phyloP scores from a whole-genome alignment of 2,888 invertebrate genomes.

The Dolichomitus sp. region DNA sequence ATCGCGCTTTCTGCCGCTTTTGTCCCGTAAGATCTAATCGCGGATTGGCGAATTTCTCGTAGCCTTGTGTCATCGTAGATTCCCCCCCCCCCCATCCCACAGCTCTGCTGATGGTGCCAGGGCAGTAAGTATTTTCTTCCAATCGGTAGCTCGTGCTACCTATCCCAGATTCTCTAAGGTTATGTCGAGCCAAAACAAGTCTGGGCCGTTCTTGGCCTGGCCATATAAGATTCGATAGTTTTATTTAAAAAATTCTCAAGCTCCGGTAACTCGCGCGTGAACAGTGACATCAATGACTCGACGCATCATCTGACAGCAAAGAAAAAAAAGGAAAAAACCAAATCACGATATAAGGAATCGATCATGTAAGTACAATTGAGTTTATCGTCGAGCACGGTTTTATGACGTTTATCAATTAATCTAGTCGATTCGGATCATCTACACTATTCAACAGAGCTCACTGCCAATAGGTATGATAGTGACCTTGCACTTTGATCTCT shows the following conservation, averaged over 20 bases:
- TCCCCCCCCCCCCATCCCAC: not conserved
- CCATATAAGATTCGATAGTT: conserved; percentile 66
- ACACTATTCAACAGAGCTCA: conserved; percentile 40
- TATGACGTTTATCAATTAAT: conserved; percentile 66
- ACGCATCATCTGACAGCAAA: conserved; percentile 1
- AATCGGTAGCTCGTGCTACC: conserved; percentile 38
- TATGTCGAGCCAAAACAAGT: conserved; percentile 71
- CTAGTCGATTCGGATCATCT: conserved; percentile 58
- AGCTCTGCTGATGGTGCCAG: conserved; percentile 10
- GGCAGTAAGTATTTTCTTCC: conserved; percentile 38
- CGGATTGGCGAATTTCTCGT: not conserved
- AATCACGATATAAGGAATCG: conserved; percentile 29
- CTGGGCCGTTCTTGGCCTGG: conserved; percentile 60
- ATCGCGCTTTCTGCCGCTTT: not conserved
- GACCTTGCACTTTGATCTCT: conserved; percentile 70
- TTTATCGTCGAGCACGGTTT: conserved; percentile 5
- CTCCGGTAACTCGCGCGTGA: conserved; percentile 21
- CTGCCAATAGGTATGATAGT: conserved; percentile 55
- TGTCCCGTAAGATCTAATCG: not conserved
- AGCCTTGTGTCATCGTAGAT: not conserved
- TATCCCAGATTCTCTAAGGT: conserved; percentile 65
- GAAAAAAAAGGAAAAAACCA: conserved; percentile 32
- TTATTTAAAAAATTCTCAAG: conserved; percentile 21
- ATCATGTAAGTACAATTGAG: conserved; percentile 59
- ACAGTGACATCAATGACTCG: conserved; percentile 6